These are phyloP conservation scores for Drosophila biarmipes DNA, from an alignment of 1,140 invertebrate genomes.

Conservation along the genomic window DNA sequence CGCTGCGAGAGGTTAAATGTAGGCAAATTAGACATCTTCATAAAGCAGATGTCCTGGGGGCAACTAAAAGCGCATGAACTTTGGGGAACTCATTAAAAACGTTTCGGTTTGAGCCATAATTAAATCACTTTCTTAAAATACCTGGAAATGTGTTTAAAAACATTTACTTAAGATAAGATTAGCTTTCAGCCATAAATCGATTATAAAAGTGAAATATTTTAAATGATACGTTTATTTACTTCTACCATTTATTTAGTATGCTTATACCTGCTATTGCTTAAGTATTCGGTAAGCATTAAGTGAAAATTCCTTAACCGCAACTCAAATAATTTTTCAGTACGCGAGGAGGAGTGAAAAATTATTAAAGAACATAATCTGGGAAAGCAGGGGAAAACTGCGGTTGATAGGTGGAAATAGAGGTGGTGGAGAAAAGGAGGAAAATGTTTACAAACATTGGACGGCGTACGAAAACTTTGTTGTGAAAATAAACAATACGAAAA, in stretches of 20 bases:
- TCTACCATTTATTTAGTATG: neutral
- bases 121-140: no score
- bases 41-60: neutral
- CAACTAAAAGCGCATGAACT: slow-evolving; percentile 1
- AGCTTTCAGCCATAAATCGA: no score
- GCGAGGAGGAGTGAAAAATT: slow-evolving; percentile 20
- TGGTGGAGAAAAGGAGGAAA: neutral
- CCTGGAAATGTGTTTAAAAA: no score
- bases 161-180: no score
- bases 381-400: neutral
- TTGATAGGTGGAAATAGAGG: neutral
- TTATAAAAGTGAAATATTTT: no score
- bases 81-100: no score
- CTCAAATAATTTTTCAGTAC: slow-evolving; percentile 2
- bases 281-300: neutral
- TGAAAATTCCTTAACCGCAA: slow-evolving; percentile 15
- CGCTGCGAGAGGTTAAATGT: slow-evolving; percentile 4
- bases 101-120: no score
- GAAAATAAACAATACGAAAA: slow-evolving; percentile 37
- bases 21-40: neutral
- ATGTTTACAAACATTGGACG: slow-evolving; percentile 52
- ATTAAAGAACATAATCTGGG: slow-evolving; percentile 1
- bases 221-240: neutral
- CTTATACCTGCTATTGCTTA: no score
- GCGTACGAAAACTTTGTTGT: slow-evolving; percentile 21